These are phyloP conservation scores for Lytechinus variegatus DNA, from an alignment of 35 echinoderm and acorn worm genomes.

Conservation along the genomic window DNA sequence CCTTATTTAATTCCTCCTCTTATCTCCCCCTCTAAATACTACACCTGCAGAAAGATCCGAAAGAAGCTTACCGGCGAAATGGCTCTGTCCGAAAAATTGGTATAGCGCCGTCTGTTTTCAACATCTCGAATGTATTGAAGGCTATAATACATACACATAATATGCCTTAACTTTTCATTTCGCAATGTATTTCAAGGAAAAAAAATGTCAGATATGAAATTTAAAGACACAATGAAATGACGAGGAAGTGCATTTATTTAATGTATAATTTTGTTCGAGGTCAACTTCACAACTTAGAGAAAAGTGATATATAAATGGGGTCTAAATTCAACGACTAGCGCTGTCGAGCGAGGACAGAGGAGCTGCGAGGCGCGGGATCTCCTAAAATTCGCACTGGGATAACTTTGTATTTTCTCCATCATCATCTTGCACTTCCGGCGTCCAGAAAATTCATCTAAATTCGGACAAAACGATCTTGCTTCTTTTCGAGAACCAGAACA, in stretches of 20 bases:
- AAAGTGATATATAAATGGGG: not conserved
- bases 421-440: not conserved
- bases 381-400: not conserved
- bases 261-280: not conserved
- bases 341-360: no score
- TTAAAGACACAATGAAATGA: not conserved
- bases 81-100: not conserved
- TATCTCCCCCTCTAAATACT: no score
- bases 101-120: not conserved
- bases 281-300: not conserved
- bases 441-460: constrained; percentile 3
- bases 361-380: not conserved
- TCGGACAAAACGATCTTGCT: not conserved
- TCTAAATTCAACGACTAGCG: not conserved
- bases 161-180: not conserved
- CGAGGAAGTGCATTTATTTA: not conserved
- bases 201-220: not conserved
- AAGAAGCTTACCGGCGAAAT: no score
- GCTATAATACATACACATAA: no score
- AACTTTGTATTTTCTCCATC: not conserved
- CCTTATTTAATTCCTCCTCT: no score
- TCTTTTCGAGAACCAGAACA: not conserved
- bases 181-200: not conserved
- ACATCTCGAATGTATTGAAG: no score
- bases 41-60: no score